Evolutionary conservation across 2,797 vertebrate species (phyloP).

Genomic region (Megalops cyprinoides): DNA sequence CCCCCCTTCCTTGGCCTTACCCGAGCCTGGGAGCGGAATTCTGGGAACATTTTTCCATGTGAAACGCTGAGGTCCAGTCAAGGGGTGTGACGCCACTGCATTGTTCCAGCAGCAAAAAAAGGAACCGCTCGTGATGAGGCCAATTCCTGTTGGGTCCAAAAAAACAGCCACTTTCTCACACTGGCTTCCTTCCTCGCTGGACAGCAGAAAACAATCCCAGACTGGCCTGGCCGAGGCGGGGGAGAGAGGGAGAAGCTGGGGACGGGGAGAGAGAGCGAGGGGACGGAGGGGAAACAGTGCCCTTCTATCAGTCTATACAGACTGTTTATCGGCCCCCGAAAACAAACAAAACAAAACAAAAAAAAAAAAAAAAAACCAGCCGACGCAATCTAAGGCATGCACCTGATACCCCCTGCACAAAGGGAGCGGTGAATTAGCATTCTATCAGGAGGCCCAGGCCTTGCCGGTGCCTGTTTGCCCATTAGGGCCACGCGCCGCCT

Average conservation of each 20-base stretch:
- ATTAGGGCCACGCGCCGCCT: constrained; percentile 37
- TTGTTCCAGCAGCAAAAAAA: constrained; percentile 80
- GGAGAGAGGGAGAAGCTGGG: constrained; percentile 41
- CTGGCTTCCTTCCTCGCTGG: constrained; percentile 81
- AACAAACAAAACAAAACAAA: constrained; percentile 42
- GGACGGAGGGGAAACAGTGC: constrained; percentile 42
- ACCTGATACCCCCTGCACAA: constrained; percentile 47
- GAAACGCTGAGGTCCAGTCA: constrained; percentile 78
- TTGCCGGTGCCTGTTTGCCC: constrained; percentile 37
- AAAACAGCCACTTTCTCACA: constrained; percentile 85
- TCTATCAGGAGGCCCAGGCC: constrained; percentile 58
- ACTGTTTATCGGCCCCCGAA: constrained; percentile 47
- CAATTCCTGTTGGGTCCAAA: constrained; percentile 82
- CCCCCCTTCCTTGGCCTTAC: constrained; percentile 71
- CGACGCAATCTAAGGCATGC: constrained; percentile 42
- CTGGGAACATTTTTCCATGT: constrained; percentile 84
- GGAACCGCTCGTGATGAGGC: constrained; percentile 82
- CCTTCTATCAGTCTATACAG: constrained; percentile 48
- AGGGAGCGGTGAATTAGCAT: constrained; percentile 31
- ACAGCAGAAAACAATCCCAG: constrained; percentile 79
- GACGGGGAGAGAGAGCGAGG: constrained; percentile 44
- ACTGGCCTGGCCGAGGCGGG: constrained; percentile 59
- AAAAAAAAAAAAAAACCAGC: no score
- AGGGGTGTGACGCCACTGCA: constrained; percentile 82
- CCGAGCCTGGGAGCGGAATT: constrained; percentile 81